These are phyloP conservation scores for Brachyrhaphis roseni DNA, from an alignment of 2,797 vertebrate genomes.

Conservation along the genomic window DNA sequence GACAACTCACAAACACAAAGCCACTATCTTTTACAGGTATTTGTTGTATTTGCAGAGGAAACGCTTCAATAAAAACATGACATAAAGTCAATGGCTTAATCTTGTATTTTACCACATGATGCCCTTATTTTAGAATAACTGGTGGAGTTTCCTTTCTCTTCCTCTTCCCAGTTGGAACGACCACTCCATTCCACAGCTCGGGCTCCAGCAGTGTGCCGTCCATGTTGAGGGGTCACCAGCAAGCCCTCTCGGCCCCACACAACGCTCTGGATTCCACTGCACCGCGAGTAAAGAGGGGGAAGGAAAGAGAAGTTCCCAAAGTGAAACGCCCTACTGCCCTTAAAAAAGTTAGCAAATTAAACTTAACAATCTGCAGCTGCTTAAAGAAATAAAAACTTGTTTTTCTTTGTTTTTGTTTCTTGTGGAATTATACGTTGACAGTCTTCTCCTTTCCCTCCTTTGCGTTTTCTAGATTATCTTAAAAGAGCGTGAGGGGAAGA, in stretches of 20 bases:
- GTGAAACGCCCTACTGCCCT: conserved; percentile 96
- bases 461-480: conserved; percentile 88
- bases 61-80: not conserved
- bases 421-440: not conserved
- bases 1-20: conserved; percentile 94
- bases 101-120: not conserved
- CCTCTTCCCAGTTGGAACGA: conserved; percentile 86
- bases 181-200: conserved; percentile 88
- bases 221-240: conserved; percentile 80
- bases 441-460: not conserved
- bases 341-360: conserved; percentile 87
- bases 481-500: conserved; percentile 98
- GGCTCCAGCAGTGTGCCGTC: conserved; percentile 78
- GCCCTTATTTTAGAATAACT: not conserved
- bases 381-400: not conserved
- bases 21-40: conserved; percentile 91
- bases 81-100: not conserved
- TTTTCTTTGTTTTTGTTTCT: not conserved
- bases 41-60: not conserved
- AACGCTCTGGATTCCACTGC: conserved; percentile 92
- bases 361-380: not conserved
- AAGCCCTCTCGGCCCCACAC: conserved; percentile 81
- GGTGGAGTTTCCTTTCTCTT: not conserved
- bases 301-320: conserved; percentile 95
- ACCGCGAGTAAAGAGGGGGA: conserved; percentile 92